Evolutionary conservation across 2,888 invertebrate species (phyloP), one percentile per base, ranked within the genome.

Genomic region (Muschampia plurimacula): DNA sequence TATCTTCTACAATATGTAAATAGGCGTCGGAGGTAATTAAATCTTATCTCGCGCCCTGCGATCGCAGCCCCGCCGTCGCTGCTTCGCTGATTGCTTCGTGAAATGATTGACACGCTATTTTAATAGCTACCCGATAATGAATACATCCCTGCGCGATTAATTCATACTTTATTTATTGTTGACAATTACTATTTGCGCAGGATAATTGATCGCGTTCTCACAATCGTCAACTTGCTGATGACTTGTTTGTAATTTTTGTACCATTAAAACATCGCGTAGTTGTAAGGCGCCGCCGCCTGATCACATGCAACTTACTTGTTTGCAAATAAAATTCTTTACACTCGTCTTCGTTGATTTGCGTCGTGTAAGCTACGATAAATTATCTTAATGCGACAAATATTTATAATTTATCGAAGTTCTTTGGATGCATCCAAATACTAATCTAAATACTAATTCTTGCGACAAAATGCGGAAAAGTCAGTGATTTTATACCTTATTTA

Each of bases 191-290:
- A 93, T 92, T 93, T 91, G 86, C 90, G 84, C 87, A 85, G 84
- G 88, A 92, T 93, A 94, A 94, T 93, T 93, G 93, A 93, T 90
- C 90, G 89, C 83, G 92, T 93, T 94, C 94, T 92, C 94, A 93
- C 94, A 93, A 93, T 92, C 91, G 92, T 93, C 93, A 91, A 86
- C 73, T 76, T 77, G 80, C 82, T 89, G 92, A 92, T 85, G 90
- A 91, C 90, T 85, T 82, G 89, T 84, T 86, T 83, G 89, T 86
- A 81, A 90, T 88, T 93, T 93, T 89, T 84, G 82, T 82, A 77
- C 80, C 81, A 82, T 83, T 92, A 90, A 87, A 86, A 87, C 81
- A 81, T 80, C 77, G 83, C 80, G 78, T 79, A 80, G 85, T 83
- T 78, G 81, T 77, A 79, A 85, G 87, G 87, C 89, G 87, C 87